Evolutionary conservation across 2,888 invertebrate species (phyloP), one percentile per base, ranked within the genome.

Genomic region (Drosophila incognita): DNA sequence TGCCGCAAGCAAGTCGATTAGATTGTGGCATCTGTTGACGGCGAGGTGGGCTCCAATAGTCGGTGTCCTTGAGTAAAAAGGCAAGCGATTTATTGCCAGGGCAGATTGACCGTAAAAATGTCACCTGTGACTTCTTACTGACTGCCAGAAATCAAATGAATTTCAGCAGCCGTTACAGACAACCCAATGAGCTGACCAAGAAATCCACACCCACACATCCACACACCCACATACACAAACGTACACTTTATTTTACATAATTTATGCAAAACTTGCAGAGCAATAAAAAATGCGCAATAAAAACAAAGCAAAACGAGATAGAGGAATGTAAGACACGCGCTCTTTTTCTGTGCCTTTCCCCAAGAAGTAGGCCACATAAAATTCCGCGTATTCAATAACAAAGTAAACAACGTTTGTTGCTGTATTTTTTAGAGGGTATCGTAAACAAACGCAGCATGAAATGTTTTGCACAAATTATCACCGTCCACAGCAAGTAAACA

Each of bases 81-180:
- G 70, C 89, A 85, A 84, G 77, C 86, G 86, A 80, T 84, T 84
- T 89, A 89, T 83, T 76, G 86, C 78, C 61, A 67, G 51, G 69
- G 57, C 89, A 87, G 90, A 87, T 89, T 90, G 89, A 83, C 90
- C 79, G 85, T 87, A 90, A 87, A 87, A 89, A 82, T 90, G 87
- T 90, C 87, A 90, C 87, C 89, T 89, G 87, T 87, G 87, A 83
- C 87, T 80, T 65, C 74, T 64, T 63, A 67, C 61, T 59, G 71
- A 63, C 71, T 63, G 59, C 21, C 71, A 78, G 85, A 85, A 90
- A 87, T 87, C 85, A 87, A 89, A 89, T 89, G 75, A 89, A 77
- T 85, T 84, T 70, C 74, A 79, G 70, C 79, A 83, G 87, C 76
- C 56, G 36, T 18, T 18, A 8, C 46, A 38, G 46, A n/a, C 35